Evolutionary conservation across 1,140 invertebrate genomes (phyloP), one percentile per base, ranked within the genome.

Genomic region (Tachypleus tridentatus): DNA sequence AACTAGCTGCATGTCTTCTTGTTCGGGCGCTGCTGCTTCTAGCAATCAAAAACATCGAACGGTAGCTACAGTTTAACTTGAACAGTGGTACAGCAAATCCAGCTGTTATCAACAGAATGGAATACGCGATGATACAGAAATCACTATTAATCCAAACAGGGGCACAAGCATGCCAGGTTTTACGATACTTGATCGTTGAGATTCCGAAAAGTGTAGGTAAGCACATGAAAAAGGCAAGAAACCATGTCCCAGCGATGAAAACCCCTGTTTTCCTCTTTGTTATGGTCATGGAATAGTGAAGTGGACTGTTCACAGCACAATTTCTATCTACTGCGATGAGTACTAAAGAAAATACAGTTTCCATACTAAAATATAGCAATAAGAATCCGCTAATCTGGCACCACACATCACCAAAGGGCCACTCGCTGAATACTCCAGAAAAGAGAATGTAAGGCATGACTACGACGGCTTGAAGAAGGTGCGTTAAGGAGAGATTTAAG

Each of bases 241-340:
- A 53, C 62, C 64, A 68, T 6, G 64, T 64, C 5, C 80, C 76
- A 6, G 82, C 77, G 62, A 92, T 87, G 8, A 91, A 78, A 0
- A 86, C 74, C 3, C 81, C 83, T 0, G 86, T 87, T 57, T 85
- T 84, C 7, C 84, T 77, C 70, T 87, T 85, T 70, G 89, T 84
- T 64, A 93, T 82, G 51, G 85, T 82, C 10, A 84, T 83, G 67
- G 88, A 86, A 74, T 93, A 92, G n/a, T 87, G 83, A 48, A 93
- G 78, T 0, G 90, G 90, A 74, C 89, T 87, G 4, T 89, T 87
- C 51, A 94, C 88, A 1, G 90, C 91, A 68, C 87, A 86, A 76
- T 91, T 92, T 71, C 92, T 87, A 73, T 94, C 91, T 3, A 91
- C 77, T 2, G 88, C 87, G 53, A 94, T 90, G 7, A 93, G 80